Percentiles rank a stretch among this genome's conserved stretches.
Evolutionary conservation across 2,888 invertebrate genomes (phyloP).

Genomic region (Blastobasis adustella): DNA sequence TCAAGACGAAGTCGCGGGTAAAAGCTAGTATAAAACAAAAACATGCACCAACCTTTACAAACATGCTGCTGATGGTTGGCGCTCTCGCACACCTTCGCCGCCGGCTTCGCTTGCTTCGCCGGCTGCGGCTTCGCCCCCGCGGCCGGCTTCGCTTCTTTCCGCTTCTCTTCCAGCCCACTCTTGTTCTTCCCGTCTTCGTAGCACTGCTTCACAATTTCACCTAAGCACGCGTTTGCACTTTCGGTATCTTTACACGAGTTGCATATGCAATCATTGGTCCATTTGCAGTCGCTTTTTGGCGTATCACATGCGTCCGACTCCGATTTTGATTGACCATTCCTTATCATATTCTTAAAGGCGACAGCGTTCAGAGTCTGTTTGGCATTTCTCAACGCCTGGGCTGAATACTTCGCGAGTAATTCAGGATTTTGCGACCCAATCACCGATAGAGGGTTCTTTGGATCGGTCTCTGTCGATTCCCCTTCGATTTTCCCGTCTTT

Average conservation of each 20-base stretch:
- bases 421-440: constrained; percentile 45
- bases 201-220: constrained; percentile 46
- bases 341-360: constrained; percentile 48
- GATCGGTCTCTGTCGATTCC: constrained; percentile 20
- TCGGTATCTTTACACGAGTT: constrained; percentile 43
- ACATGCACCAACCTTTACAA: constrained; percentile 51
- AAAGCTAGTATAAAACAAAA: not conserved
- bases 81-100: constrained; percentile 50
- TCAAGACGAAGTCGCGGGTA: no score
- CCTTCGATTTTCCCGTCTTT: constrained; percentile 12
- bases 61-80: constrained; percentile 57
- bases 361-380: constrained; percentile 58
- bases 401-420: constrained; percentile 55
- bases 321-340: constrained; percentile 50
- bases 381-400: constrained; percentile 53
- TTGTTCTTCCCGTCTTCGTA: constrained; percentile 37
- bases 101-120: constrained; percentile 34
- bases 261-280: constrained; percentile 59
- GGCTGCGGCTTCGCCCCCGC: constrained; percentile 25
- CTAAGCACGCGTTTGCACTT: constrained; percentile 29
- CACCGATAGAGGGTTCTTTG: constrained; percentile 25
- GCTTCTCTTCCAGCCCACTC: constrained; percentile 33
- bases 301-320: constrained; percentile 59
- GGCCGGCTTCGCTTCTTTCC: constrained; percentile 19
- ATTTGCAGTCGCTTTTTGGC: constrained; percentile 54